These are phyloP conservation scores for Phoxinus dragarum DNA, from an alignment of 2,797 vertebrate genomes.

Conservation along the genomic window DNA sequence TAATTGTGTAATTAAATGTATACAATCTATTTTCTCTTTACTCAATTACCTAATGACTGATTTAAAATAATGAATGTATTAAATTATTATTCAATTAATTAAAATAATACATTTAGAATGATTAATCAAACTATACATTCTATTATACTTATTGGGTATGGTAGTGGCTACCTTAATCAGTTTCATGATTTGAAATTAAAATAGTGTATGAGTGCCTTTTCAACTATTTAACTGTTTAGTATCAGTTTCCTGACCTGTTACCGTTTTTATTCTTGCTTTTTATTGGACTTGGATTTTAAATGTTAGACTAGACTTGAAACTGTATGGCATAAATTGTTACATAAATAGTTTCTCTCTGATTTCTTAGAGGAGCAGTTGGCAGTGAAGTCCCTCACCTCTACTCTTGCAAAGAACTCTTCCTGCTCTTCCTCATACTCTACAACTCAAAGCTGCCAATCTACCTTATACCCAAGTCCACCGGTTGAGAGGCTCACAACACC, in stretches of 20 bases:
- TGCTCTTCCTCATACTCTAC: constrained; percentile 65
- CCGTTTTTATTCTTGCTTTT: not conserved
- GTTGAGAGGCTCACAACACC: constrained; percentile 69
- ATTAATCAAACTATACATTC: not conserved
- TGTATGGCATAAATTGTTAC: constrained; percentile 12
- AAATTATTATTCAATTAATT: not conserved
- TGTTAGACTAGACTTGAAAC: not conserved
- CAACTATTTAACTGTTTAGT: not conserved
- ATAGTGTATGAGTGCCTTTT: no score
- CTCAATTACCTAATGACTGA: not conserved
- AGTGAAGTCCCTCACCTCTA: constrained; percentile 70
- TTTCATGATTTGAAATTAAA: not conserved
- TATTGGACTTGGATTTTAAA: not conserved
- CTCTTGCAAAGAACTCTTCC: constrained; percentile 66
- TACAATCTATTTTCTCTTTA: not conserved
- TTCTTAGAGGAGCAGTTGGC: constrained; percentile 73
- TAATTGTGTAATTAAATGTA: not conserved
- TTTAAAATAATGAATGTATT: not conserved
- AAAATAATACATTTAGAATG: constrained; percentile 1
- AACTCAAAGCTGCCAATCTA: constrained; percentile 65
- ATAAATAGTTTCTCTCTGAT: constrained; percentile 61
- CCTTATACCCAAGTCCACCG: constrained; percentile 65
- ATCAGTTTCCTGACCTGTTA: not conserved
- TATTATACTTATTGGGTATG: not conserved
- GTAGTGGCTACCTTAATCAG: not conserved